Base-by-base conservation (phyloP, 2,797 vertebrate species). In the Alectoris magna region DNA sequence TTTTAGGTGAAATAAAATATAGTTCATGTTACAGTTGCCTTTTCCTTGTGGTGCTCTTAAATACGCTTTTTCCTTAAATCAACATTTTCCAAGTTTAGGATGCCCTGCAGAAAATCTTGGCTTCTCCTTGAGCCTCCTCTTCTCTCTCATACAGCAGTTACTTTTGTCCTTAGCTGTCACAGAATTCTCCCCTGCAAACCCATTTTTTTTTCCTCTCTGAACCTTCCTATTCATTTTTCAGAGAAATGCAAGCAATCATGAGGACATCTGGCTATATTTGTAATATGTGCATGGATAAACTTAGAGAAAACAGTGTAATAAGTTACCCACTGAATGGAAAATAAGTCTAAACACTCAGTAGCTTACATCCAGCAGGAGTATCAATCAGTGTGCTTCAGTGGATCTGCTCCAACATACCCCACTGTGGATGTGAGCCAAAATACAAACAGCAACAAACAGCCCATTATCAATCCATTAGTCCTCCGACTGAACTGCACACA, bases 391-490 rank as follows among this genome's bases (percentile, higher is more conserved):
- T 84, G 70, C 71, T 92, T 63, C 85, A 73, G 73, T 55, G 70
- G 73, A 72, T 72, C 79, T 91, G 73, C 77, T 95, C 76, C 73
- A 49, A 55, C 0, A 2, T 79, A 88, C 10, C 24, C 44, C 53
- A n/a, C 31, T 43, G 43, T 79, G 85, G 91, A 95, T 76, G 36
- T 2, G 6, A 94, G 92, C 92, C 91, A 93, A 93, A 92, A 88
- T 62, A 79, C 70, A 56, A 91, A 46, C 82, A 91, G 80, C 88
- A 92, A 91, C 91, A 91, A 95, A 88, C 80, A 91, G 86, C 83
- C 90, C 78, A 92, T 96, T 93, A 93, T 75, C 84, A 87, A 94
- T 66, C 91, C 94, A 95, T 96, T 96, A 94, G 87, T 88, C 91
- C 70, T 95, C 91, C 88, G 88, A 87, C 91, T 87, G 93, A 90